A percentile compares a stretch with the other conserved stretches of the same genome.
phyloP scores from a whole-genome alignment of 1,140 invertebrate species.

The Dendrolimus kikuchii region DNA sequence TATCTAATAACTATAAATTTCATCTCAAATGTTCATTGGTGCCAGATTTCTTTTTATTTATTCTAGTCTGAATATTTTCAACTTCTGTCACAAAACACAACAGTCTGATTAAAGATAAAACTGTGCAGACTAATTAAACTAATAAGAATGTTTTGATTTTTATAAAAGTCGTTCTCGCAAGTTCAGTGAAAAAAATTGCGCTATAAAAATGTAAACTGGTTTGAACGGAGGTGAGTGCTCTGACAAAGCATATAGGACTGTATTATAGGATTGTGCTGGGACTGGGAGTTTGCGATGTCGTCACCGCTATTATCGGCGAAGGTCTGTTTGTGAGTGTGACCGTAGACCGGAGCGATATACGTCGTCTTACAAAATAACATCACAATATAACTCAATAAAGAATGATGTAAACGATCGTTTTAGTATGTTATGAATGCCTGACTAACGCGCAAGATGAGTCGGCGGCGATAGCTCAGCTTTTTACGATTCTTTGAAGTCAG shows the following conservation, averaged over 20 bases:
- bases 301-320: slow-evolving; percentile 62
- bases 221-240: slow-evolving; percentile 20
- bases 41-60: no score
- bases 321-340: slow-evolving; percentile 53
- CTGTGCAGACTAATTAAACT: no score
- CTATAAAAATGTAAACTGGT: slow-evolving; percentile 8
- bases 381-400: slow-evolving; percentile 17
- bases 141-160: no score
- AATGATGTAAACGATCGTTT: slow-evolving; percentile 25
- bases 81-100: no score
- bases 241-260: slow-evolving; percentile 29
- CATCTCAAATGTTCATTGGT: no score
- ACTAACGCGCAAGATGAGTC: no score
- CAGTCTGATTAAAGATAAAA: no score
- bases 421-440: slow-evolving; percentile 9
- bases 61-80: no score
- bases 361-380: slow-evolving; percentile 18
- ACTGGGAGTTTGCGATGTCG: slow-evolving; percentile 48
- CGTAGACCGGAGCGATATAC: slow-evolving; percentile 27
- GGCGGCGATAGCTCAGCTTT: no score
- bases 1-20: no score
- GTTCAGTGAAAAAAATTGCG: no score
- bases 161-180: no score
- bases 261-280: slow-evolving; percentile 28
- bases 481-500: background rate